These are phyloP conservation scores for Acleris emargana DNA, from an alignment of 2,888 invertebrate species.

Conservation along the genomic window DNA sequence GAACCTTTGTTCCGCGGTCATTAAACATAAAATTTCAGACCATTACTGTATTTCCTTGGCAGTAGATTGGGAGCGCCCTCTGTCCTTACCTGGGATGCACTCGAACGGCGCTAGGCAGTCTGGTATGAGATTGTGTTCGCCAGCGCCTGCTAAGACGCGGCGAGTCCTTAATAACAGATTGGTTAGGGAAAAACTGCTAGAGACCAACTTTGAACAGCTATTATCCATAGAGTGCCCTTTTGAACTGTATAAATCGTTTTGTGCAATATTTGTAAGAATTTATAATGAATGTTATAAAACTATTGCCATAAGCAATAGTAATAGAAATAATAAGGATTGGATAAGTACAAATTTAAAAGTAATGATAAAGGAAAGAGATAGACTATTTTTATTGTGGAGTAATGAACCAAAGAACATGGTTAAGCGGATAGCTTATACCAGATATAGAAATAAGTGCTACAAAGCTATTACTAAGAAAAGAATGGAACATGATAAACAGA, in stretches of 20 bases:
- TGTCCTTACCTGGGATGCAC: not conserved
- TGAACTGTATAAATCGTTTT: not conserved
- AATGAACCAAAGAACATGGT: constrained; percentile 39
- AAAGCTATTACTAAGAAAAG: not conserved
- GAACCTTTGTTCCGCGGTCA: too few species aligned
- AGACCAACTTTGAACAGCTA: not conserved
- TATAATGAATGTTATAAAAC: not conserved
- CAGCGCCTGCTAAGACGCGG: not conserved
- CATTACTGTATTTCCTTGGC: not conserved
- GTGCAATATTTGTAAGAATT: not conserved
- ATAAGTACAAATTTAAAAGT: not conserved
- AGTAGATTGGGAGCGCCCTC: not conserved
- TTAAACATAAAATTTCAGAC: too few species aligned
- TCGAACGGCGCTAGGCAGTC: not conserved
- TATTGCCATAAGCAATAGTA: not conserved
- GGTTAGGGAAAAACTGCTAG: not conserved
- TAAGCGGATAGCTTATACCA: constrained; percentile 38
- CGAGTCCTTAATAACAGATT: not conserved
- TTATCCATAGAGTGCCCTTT: not conserved
- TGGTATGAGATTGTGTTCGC: not conserved
- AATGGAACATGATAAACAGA: not conserved
- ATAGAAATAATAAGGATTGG: constrained; percentile 1
- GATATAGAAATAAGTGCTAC: constrained; percentile 33
- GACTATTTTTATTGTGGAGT: constrained; percentile 30
- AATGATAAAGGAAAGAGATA: not conserved